These are phyloP conservation scores for Chymomyza procnemis DNA, from an alignment of 2,888 invertebrate species.

Conservation along the genomic window DNA sequence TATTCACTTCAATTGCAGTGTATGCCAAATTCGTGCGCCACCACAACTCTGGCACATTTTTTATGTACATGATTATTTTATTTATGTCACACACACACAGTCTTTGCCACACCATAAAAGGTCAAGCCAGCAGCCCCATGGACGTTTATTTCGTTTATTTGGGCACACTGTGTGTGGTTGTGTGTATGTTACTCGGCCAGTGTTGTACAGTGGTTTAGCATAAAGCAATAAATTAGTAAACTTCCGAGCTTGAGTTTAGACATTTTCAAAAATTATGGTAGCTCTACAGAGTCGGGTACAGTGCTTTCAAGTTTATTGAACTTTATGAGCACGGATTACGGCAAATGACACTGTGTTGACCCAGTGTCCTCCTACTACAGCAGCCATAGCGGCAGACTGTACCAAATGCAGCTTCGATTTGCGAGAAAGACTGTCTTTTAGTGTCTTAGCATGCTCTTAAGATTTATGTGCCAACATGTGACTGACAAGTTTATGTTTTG, in stretches of 20 bases:
- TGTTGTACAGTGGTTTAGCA: constrained; percentile 19
- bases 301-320: constrained; percentile 54
- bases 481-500: constrained; percentile 64
- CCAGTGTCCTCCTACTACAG: not conserved
- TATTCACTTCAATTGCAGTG: no score
- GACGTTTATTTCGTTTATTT: constrained; percentile 9
- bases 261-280: constrained; percentile 38
- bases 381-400: not conserved
- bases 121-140: constrained; percentile 28
- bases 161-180: no score
- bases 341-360: constrained; percentile 21
- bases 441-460: not conserved
- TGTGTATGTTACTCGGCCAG: not conserved
- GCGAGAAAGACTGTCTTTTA: not conserved
- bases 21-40: not conserved
- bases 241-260: constrained; percentile 45
- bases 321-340: constrained; percentile 59
- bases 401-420: not conserved
- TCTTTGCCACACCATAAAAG: constrained; percentile 12
- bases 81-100: constrained; percentile 42
- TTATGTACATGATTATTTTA: constrained; percentile 42
- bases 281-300: constrained; percentile 18
- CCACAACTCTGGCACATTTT: not conserved
- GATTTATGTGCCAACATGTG: constrained; percentile 65
- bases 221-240: constrained; percentile 58